Conservation (phyloP, 2,888 invertebrate species). For the Napeogenes inachia region DNA sequence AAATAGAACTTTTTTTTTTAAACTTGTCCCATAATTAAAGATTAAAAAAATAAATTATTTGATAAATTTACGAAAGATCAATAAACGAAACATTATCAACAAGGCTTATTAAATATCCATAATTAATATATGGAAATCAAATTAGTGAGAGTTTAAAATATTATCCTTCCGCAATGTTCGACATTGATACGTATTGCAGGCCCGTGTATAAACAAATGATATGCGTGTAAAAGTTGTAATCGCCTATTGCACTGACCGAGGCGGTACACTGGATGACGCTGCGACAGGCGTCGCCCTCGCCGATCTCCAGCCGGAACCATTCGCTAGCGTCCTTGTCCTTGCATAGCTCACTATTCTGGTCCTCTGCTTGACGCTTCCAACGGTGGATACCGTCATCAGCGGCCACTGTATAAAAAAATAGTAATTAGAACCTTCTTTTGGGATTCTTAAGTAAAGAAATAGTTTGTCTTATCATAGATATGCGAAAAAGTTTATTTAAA, state of each 20-base stretch:
- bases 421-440: too few relatives aligned
- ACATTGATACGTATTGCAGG: constrained; percentile 19
- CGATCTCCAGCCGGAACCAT: constrained; percentile 94
- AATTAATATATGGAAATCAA: constrained; percentile 2
- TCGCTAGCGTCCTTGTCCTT: constrained; percentile 96
- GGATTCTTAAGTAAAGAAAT: too few relatives aligned
- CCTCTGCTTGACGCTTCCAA: constrained; percentile 85
- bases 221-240: constrained; percentile 38
- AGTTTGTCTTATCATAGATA: not conserved
- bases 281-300: constrained; percentile 94
- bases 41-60: not conserved
- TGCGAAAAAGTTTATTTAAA: not conserved
- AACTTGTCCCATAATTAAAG: not conserved
- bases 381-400: constrained; percentile 67
- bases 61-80: constrained; percentile 1
- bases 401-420: constrained; percentile 43
- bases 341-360: constrained; percentile 92
- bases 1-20: not conserved
- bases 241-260: constrained; percentile 80
- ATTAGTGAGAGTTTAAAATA: not conserved
- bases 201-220: constrained; percentile 29
- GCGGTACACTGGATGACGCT: constrained; percentile 97
- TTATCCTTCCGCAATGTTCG: constrained; percentile 11
- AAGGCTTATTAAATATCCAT: not conserved
- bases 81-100: not conserved